Percentiles rank a stretch among this genome's conserved stretches.
Conservation (phyloP, 1,140 invertebrate species). For the Galleria mellonella region DNA sequence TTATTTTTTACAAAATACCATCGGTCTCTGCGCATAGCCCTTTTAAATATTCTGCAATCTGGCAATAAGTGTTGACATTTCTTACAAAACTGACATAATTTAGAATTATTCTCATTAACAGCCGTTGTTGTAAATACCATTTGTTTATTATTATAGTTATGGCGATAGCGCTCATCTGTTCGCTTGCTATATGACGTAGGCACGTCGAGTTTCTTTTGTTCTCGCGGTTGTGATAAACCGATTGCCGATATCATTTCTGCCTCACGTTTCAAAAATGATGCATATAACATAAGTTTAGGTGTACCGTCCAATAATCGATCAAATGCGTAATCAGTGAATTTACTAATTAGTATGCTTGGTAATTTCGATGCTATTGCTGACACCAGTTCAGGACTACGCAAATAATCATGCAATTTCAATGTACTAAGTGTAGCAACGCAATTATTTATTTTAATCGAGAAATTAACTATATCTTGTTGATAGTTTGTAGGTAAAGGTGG, state of each 20-base stretch:
- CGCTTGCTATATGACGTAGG: background rate
- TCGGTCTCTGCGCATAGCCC: conserved; percentile 12
- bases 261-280: conserved; percentile 2
- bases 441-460: conserved; percentile 4
- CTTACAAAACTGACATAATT: background rate
- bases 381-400: too few species aligned
- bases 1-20: conserved; percentile 17
- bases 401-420: too few species aligned
- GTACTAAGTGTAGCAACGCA: background rate
- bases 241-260: conserved; percentile 1
- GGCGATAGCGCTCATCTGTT: background rate
- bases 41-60: conserved; percentile 12
- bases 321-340: conserved; percentile 2
- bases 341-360: conserved; percentile 1
- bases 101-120: background rate
- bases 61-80: background rate
- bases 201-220: background rate
- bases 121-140: too few species aligned
- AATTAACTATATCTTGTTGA: conserved; percentile 1
- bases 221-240: background rate
- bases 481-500: background rate
- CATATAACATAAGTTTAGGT: background rate
- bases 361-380: too few species aligned
- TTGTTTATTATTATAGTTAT: too few species aligned
- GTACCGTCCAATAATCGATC: background rate